A percentile compares a stretch with the other conserved stretches of the same genome.
Conservation (phyloP, 2,888 invertebrate species). For the Ennomos quercinarius region DNA sequence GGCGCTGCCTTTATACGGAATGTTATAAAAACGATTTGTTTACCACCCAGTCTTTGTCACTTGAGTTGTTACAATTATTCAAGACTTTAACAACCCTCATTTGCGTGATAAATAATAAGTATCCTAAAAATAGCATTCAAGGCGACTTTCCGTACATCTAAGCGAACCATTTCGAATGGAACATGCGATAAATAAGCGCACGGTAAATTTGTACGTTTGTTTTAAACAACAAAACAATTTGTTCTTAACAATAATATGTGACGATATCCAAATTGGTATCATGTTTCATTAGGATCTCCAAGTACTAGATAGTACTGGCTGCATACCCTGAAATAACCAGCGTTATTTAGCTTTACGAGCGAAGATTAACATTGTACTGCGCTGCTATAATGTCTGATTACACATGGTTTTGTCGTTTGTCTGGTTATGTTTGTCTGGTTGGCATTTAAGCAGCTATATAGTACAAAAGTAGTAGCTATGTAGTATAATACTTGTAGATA, state of each 20-base stretch:
- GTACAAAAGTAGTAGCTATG: too few relatives aligned
- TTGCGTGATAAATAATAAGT: slow-evolving; percentile 7
- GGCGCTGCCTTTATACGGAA: too few relatives aligned
- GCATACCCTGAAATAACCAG: slow-evolving; percentile 13
- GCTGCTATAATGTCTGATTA: too few relatives aligned
- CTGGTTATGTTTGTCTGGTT: too few relatives aligned
- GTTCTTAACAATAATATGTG: slow-evolving; percentile 15
- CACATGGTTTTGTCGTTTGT: too few relatives aligned
- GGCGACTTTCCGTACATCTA: slow-evolving; percentile 17
- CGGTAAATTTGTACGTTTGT: not conserved
- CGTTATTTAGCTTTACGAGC: not conserved
- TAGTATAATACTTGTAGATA: too few relatives aligned
- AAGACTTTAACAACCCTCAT: slow-evolving; percentile 6
- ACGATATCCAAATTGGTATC: slow-evolving; percentile 31
- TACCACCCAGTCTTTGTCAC: not conserved
- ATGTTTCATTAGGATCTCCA: slow-evolving; percentile 10
- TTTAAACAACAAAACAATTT: slow-evolving; percentile 16
- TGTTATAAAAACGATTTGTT: not conserved
- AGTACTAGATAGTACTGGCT: slow-evolving; percentile 10
- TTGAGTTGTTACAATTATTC: slow-evolving; percentile 12
- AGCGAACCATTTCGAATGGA: slow-evolving; percentile 2
- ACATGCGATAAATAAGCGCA: not conserved
- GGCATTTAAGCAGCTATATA: too few relatives aligned
- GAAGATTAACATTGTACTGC: not conserved
- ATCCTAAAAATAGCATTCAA: slow-evolving; percentile 25